Conservation (phyloP, 1,140 invertebrate species). For the Trichoplusia ni region DNA sequence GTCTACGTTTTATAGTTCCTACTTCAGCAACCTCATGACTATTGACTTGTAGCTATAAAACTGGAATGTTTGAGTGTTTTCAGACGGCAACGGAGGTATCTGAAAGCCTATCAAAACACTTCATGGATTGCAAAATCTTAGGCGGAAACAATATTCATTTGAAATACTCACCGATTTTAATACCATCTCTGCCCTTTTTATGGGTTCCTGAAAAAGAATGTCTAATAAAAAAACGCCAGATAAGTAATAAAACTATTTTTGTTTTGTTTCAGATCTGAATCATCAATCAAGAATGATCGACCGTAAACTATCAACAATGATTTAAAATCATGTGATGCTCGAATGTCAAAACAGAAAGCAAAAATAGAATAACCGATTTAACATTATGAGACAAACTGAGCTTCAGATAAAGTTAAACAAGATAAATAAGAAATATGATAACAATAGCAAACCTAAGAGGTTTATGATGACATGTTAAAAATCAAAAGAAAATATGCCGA, state of each 20-base stretch:
- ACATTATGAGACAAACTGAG: constrained; percentile 39
- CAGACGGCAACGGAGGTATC: too few species aligned
- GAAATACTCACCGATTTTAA: background rate
- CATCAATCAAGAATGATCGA: constrained; percentile 25
- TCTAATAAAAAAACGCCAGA: background rate
- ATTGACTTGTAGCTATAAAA: too few species aligned
- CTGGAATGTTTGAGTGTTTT: too few species aligned
- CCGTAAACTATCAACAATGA: background rate
- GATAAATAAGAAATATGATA: constrained; percentile 50
- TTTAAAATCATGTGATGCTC: too few species aligned
- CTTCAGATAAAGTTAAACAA: constrained; percentile 15
- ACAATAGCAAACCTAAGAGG: constrained; percentile 46
- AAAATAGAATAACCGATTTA: too few species aligned
- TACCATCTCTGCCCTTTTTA: too few species aligned
- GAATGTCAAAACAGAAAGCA: background rate
- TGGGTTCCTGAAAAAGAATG: background rate
- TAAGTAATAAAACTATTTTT: background rate
- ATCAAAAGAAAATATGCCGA: constrained; percentile 62
- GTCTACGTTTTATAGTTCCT: constrained; percentile 5
- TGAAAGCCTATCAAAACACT: constrained; percentile 17
- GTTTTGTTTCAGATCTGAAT: constrained; percentile 26
- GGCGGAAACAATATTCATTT: background rate
- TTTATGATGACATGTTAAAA: constrained; percentile 66
- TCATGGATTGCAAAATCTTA: constrained; percentile 1
- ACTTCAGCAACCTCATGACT: constrained; percentile 1